phyloP scores from a whole-genome alignment of 2,888 invertebrate species.

The Lissocephala sabroskyi region DNA sequence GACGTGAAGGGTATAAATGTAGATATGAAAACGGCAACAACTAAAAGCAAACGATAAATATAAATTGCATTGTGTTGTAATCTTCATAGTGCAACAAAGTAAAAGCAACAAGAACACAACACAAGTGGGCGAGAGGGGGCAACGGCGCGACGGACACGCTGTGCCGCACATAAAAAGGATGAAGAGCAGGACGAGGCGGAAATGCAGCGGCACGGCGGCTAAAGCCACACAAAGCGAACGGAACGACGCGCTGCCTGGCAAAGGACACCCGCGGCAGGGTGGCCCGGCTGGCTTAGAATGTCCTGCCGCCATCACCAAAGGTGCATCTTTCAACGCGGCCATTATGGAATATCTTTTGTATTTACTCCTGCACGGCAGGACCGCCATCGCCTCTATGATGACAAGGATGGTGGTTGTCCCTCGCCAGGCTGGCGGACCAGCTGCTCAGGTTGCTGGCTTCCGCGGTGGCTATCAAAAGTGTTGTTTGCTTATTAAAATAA shows the following conservation, averaged over 20 bases:
- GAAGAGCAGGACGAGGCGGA: conserved; percentile 11
- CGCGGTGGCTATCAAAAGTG: conserved; percentile 53
- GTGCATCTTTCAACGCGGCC: too few species aligned
- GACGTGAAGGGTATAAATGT: conserved; percentile 1
- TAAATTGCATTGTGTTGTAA: conserved; percentile 65
- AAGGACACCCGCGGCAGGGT: conserved; percentile 1
- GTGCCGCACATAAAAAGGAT: not conserved
- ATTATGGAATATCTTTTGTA: conserved; percentile 51
- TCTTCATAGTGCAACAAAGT: conserved; percentile 63
- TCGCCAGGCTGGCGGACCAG: not conserved
- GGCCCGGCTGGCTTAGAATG: not conserved
- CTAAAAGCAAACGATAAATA: conserved; percentile 57
- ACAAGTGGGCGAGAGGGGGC: not conserved
- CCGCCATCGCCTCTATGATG: not conserved
- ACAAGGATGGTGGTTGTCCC: not conserved
- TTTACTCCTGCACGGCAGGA: conserved; percentile 45
- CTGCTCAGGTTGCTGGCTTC: conserved; percentile 1
- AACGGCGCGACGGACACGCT: conserved; percentile 1
- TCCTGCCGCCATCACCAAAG: conserved; percentile 3
- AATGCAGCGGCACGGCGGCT: conserved; percentile 20
- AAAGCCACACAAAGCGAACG: conserved; percentile 42
- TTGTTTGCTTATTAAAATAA: conserved; percentile 65
- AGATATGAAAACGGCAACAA: conserved; percentile 37
- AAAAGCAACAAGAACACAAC: conserved; percentile 29
- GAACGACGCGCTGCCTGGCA: too few species aligned